phyloP scores from a whole-genome alignment of 2,888 invertebrate species.

The Cantharis nigra region DNA sequence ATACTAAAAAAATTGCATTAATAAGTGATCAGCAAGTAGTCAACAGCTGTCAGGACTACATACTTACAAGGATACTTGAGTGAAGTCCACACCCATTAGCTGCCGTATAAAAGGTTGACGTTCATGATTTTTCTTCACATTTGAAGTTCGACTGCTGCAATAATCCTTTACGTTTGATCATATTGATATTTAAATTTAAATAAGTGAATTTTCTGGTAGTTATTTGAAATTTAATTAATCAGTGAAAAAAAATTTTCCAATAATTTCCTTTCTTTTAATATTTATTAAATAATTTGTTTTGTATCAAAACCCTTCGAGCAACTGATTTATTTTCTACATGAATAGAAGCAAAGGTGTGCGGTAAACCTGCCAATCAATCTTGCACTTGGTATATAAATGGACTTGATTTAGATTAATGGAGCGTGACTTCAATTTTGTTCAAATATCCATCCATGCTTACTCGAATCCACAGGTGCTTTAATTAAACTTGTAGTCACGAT shows the following conservation, averaged over 20 bases:
- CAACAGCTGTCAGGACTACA: background rate
- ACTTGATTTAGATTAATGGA: background rate
- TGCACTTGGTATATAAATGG: background rate
- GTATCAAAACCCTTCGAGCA: background rate
- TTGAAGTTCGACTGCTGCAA: background rate
- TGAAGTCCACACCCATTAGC: background rate
- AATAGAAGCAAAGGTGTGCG: background rate
- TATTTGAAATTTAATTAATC: no score
- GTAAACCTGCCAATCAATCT: background rate
- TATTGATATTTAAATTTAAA: background rate
- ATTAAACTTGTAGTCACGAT: background rate
- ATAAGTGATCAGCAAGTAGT: background rate
- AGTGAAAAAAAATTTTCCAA: no score
- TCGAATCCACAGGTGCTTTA: background rate
- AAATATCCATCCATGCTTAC: background rate
- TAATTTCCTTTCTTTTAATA: no score
- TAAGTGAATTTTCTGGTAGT: no score
- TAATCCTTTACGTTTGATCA: background rate
- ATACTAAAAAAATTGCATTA: constrained; percentile 1
- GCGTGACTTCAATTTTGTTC: background rate
- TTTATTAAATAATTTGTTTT: no score
- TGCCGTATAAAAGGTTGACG: background rate
- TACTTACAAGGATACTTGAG: background rate
- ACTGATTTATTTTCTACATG: background rate
- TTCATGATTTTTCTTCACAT: background rate